Evolutionary conservation across 2,113 vertebrate species (phyloP).

Genomic region (Xenotilapia leptura): DNA sequence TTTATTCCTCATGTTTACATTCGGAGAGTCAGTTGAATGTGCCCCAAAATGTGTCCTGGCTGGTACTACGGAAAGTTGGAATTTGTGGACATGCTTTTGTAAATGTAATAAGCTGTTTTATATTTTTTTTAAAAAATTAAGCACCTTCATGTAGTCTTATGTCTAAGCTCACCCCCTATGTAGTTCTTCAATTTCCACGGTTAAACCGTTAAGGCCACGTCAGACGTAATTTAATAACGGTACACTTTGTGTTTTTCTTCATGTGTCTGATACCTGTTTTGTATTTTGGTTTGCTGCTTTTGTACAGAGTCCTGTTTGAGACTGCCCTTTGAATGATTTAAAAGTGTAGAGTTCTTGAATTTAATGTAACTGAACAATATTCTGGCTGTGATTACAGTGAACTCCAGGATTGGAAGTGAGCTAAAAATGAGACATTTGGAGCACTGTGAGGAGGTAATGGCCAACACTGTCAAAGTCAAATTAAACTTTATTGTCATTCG

Average conservation of each 20-base stretch:
- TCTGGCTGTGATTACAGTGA: slow-evolving; percentile 9
- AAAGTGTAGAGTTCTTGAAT: neutral
- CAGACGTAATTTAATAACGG: slow-evolving; percentile 13
- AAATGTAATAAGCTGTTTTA: slow-evolving; percentile 47
- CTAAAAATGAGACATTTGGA: neutral
- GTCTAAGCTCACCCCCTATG: neutral
- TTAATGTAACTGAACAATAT: neutral
- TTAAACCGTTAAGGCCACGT: slow-evolving; percentile 8
- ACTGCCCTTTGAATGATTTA: slow-evolving; percentile 29
- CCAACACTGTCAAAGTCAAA: neutral
- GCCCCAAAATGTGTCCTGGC: slow-evolving; percentile 20
- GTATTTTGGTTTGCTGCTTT: slow-evolving; percentile 52
- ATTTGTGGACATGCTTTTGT: slow-evolving; percentile 48
- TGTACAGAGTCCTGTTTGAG: slow-evolving; percentile 41
- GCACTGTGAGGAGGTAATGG: neutral
- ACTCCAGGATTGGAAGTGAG: neutral
- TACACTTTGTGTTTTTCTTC: slow-evolving; percentile 11
- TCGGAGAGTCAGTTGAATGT: slow-evolving; percentile 39
- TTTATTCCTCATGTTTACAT: slow-evolving; percentile 61
- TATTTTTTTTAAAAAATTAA: slow-evolving; percentile 4
- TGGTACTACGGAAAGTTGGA: slow-evolving; percentile 41
- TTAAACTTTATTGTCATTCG: neutral
- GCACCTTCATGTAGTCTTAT: slow-evolving; percentile 47
- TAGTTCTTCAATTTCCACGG: slow-evolving; percentile 11
- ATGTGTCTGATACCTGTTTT: slow-evolving; percentile 32